These are phyloP conservation scores for Halocynthia aurantium DNA, from an alignment of 23 tunicate genomes.

Conservation along the genomic window DNA sequence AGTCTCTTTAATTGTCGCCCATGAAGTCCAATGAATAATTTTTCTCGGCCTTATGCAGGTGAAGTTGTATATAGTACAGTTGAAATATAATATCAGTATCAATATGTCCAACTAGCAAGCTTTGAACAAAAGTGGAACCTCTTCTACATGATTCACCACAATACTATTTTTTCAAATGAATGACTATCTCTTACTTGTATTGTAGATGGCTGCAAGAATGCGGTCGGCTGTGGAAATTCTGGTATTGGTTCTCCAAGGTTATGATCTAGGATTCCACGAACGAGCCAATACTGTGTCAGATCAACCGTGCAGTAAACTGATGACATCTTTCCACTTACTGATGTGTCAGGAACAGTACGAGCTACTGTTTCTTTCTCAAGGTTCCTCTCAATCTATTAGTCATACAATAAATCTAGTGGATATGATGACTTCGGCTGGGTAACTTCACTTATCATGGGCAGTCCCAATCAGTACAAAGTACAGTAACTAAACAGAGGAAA, in stretches of 20 bases:
- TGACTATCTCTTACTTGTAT: conserved; percentile 34
- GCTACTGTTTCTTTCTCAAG: conserved; percentile 79
- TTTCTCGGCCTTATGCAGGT: too few relatives aligned
- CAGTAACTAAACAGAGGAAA: too few relatives aligned
- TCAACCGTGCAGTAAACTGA: conserved; percentile 73
- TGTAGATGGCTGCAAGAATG: conserved; percentile 70
- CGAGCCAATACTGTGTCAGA: conserved; percentile 84
- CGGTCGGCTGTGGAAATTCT: conserved; percentile 92
- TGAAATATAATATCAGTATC: background rate
- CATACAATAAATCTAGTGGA: background rate
- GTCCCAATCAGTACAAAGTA: too few relatives aligned
- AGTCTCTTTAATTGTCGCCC: too few relatives aligned
- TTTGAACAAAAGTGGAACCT: background rate
- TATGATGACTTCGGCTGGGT: background rate
- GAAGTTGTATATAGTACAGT: too few relatives aligned
- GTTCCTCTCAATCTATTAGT: conserved; percentile 74
- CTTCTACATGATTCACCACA: background rate
- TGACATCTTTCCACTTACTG: conserved; percentile 65
- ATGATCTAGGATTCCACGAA: conserved; percentile 90
- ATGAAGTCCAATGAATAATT: too few relatives aligned
- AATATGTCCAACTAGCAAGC: background rate
- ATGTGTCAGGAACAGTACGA: conserved; percentile 67
- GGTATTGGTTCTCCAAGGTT: conserved; percentile 95
- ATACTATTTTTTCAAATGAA: background rate
- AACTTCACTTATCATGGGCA: too few relatives aligned